phyloP scores from a whole-genome alignment of 2,797 vertebrate genomes.

The Australoheros facetus region DNA sequence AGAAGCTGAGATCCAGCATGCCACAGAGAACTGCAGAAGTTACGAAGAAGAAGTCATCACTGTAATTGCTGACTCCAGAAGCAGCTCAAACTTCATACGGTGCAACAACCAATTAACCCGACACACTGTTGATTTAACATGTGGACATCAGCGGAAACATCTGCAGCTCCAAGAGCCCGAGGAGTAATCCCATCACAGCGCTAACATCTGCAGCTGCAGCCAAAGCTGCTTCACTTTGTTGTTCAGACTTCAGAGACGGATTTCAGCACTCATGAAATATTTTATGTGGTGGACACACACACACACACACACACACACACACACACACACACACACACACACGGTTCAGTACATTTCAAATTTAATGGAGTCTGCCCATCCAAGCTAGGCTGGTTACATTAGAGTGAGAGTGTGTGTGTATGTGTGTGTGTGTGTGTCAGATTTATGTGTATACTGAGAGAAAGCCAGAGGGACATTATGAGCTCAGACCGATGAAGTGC shows the following conservation, averaged over 20 bases:
- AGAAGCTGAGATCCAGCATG: not conserved
- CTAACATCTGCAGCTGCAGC: slow-evolving; percentile 18
- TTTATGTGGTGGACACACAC: slow-evolving; percentile 1
- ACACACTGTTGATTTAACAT: not conserved
- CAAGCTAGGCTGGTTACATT: not conserved
- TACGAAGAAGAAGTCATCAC: not conserved
- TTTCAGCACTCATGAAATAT: slow-evolving; percentile 29
- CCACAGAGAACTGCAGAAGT: not conserved
- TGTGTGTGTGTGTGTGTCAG: not conserved
- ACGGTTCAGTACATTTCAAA: slow-evolving; percentile 18
- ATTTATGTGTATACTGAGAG: slow-evolving; percentile 23
- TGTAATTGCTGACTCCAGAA: not conserved
- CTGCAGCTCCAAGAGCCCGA: not conserved
- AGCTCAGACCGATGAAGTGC: slow-evolving; percentile 23
- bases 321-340: too few relatives aligned
- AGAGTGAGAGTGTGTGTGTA: not conserved
- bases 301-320: not conserved
- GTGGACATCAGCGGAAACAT: not conserved
- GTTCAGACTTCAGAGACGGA: slow-evolving; percentile 17
- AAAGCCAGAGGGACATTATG: slow-evolving; percentile 20
- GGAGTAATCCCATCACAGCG: not conserved
- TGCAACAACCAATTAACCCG: not conserved
- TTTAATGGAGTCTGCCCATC: slow-evolving; percentile 27
- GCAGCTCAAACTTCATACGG: not conserved
- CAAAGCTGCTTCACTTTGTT: slow-evolving; percentile 43